Conservation (phyloP, 1,140 invertebrate species). For the Drosophila funebris region DNA sequence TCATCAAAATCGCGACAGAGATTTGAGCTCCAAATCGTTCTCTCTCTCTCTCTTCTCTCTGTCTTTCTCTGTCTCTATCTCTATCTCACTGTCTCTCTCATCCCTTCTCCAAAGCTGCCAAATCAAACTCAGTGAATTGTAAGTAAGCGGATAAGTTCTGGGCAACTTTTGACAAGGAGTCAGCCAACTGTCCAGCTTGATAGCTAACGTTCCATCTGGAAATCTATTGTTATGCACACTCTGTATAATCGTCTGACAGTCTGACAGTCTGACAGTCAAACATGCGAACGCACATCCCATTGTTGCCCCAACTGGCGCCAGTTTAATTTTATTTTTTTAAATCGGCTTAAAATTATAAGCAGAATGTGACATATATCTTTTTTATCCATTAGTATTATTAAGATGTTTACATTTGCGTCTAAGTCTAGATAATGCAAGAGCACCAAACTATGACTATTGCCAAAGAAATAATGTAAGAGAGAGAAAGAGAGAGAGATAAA, state of each 20-base stretch:
- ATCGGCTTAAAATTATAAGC: constrained; percentile 54
- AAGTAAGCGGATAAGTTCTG: constrained; percentile 47
- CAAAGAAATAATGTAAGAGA: not conserved
- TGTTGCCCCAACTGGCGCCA: constrained; percentile 21
- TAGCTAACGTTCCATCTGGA: constrained; percentile 30
- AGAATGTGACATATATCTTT: constrained; percentile 46
- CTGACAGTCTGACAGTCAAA: constrained; percentile 23
- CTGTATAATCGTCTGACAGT: not conserved
- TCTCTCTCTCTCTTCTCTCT: too few species aligned
- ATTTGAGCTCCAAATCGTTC: constrained; percentile 28
- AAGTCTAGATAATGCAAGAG: constrained; percentile 32
- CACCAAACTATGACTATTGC: constrained; percentile 9
- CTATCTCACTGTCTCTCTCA: too few species aligned
- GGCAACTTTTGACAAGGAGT: constrained; percentile 27
- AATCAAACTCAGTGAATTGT: constrained; percentile 43
- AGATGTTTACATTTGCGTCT: constrained; percentile 57
- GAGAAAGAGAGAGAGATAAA: not conserved
- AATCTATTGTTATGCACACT: constrained; percentile 32
- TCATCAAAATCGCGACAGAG: constrained; percentile 43
- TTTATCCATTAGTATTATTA: constrained; percentile 75
- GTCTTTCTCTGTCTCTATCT: too few species aligned
- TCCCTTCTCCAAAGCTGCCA: constrained; percentile 12
- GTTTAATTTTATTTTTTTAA: too few species aligned
- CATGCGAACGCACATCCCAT: constrained; percentile 12
- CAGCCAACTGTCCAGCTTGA: constrained; percentile 36